These are phyloP conservation scores for Elysia chlorotica DNA, from an alignment of 1,140 invertebrate genomes.

Conservation along the genomic window DNA sequence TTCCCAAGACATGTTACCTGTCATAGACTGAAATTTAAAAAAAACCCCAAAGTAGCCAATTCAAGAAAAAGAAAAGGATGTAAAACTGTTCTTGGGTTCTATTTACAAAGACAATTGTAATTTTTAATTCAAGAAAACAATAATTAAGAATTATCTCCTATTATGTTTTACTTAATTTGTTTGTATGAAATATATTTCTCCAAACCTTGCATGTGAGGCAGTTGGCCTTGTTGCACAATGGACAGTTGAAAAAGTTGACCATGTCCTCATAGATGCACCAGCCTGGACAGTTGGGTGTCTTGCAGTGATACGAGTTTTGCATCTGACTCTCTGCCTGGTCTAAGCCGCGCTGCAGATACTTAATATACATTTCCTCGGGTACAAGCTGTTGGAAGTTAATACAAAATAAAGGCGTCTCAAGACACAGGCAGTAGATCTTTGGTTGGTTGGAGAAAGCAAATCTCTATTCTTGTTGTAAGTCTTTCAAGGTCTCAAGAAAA, in stretches of 20 bases:
- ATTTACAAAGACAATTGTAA: too few species aligned
- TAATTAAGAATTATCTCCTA: too few species aligned
- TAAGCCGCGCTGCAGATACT: conserved; percentile 81
- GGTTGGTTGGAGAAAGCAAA: neutral
- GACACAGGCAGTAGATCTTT: neutral
- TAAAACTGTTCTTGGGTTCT: too few species aligned
- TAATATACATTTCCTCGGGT: conserved; percentile 74
- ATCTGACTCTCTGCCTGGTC: conserved; percentile 81
- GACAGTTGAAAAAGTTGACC: conserved; percentile 84
- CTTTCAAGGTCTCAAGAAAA: neutral
- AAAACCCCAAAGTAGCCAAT: too few species aligned
- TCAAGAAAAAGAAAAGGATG: too few species aligned
- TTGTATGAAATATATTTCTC: too few species aligned
- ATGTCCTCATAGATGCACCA: conserved; percentile 91
- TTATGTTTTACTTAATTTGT: too few species aligned
- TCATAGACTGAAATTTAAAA: too few species aligned
- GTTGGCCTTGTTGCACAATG: conserved; percentile 80
- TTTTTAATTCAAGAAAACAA: too few species aligned
- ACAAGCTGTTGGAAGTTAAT: conserved; percentile 67
- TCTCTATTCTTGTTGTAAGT: neutral
- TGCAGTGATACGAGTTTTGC: conserved; percentile 87
- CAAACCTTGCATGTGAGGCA: conserved; percentile 82
- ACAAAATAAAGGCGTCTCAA: neutral
- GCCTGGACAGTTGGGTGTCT: conserved; percentile 84
- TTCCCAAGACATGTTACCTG: too few species aligned